These are phyloP conservation scores for Ochropleura leucogaster DNA, from an alignment of 2,888 invertebrate genomes.

Conservation along the genomic window DNA sequence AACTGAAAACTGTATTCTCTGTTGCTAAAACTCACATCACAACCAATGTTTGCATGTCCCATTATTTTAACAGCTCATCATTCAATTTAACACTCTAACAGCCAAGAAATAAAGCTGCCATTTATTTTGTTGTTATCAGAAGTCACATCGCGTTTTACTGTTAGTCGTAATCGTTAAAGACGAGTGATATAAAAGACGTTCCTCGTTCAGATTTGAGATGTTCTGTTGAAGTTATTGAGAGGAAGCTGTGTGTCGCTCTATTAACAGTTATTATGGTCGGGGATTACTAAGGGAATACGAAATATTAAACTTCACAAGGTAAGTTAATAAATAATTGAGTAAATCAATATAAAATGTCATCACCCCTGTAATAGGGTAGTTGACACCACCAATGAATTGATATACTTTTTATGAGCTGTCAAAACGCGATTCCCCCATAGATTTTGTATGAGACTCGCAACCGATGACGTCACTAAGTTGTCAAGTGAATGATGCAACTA, in stretches of 20 bases:
- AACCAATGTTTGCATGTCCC: conserved; percentile 26
- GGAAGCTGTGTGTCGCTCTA: neutral
- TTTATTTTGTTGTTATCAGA: conserved; percentile 50
- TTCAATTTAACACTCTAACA: conserved; percentile 46
- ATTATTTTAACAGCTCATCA: conserved; percentile 25
- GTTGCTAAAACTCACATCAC: neutral
- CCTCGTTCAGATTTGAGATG: conserved; percentile 67
- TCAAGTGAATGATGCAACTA: too few relatives aligned
- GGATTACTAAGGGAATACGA: too few relatives aligned
- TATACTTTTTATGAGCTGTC: too few relatives aligned
- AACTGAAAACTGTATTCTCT: neutral
- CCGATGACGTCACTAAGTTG: too few relatives aligned
- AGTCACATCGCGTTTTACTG: conserved; percentile 66
- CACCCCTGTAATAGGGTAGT: neutral
- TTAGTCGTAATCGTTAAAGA: conserved; percentile 71
- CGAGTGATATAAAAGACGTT: conserved; percentile 70
- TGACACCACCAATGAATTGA: too few relatives aligned
- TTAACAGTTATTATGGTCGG: neutral
- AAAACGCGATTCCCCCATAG: too few relatives aligned
- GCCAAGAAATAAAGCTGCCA: conserved; percentile 54
- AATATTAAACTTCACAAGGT: neutral
- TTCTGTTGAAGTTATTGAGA: conserved; percentile 36
- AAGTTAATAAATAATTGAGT: neutral
- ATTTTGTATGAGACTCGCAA: too few relatives aligned
- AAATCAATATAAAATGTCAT: neutral